Percentiles rank a stretch among this genome's conserved stretches.
These are phyloP conservation scores for Schizaphis graminum DNA, from an alignment of 2,888 invertebrate genomes.

Conservation along the genomic window DNA sequence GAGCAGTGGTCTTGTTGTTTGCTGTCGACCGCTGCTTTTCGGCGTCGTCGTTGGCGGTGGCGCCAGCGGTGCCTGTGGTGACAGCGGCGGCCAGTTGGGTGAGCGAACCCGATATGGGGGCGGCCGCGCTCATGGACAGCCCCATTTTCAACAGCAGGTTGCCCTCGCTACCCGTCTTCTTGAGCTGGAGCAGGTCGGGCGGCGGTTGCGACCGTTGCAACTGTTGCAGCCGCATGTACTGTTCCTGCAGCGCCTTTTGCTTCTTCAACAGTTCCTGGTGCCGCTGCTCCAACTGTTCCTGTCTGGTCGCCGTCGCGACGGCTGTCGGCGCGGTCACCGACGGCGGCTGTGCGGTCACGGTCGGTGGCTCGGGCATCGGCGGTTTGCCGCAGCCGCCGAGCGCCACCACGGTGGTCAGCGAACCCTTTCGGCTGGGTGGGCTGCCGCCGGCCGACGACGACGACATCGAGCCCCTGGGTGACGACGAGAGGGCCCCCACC, in stretches of 20 bases:
- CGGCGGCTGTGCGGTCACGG: background rate
- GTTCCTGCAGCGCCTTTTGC: constrained; percentile 90
- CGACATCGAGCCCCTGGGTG: constrained; percentile 32
- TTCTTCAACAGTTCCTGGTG: constrained; percentile 91
- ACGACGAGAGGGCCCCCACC: constrained; percentile 75
- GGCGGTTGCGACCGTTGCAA: constrained; percentile 81
- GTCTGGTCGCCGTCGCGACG: constrained; percentile 72
- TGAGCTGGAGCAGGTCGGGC: constrained; percentile 76
- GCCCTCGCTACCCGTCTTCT: constrained; percentile 91
- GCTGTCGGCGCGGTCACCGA: background rate
- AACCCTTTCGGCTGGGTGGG: constrained; percentile 68
- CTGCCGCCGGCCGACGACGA: constrained; percentile 62
- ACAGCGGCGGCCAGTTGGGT: constrained; percentile 74
- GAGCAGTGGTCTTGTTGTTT: constrained; percentile 68
- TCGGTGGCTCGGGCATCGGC: constrained; percentile 52
- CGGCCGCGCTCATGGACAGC: constrained; percentile 75
- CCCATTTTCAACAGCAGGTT: constrained; percentile 88
- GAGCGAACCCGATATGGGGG: constrained; percentile 76
- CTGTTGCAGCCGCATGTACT: constrained; percentile 90
- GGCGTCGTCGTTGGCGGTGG: constrained; percentile 67
- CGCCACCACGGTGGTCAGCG: constrained; percentile 66
- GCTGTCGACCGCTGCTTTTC: constrained; percentile 68
- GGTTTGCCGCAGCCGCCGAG: constrained; percentile 70
- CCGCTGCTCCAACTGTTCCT: constrained; percentile 84
- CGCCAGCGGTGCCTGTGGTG: constrained; percentile 54